phyloP scores from a whole-genome alignment of 2,888 invertebrate genomes.

The Conistra vaccinii region DNA sequence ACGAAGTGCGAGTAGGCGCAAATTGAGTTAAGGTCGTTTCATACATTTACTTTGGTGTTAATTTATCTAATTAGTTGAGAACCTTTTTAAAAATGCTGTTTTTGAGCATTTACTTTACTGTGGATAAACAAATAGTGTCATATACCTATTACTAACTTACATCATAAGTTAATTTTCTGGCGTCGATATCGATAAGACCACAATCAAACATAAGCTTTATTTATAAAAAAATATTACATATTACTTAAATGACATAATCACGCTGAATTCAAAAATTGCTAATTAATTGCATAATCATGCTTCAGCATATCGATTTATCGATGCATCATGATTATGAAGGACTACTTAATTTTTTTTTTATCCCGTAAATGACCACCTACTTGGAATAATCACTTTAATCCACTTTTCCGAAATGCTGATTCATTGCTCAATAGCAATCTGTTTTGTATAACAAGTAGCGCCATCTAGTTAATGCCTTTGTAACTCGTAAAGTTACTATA shows the following conservation, averaged over 20 bases:
- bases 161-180: neutral
- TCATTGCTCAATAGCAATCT: neutral
- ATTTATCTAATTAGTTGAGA: constrained; percentile 10
- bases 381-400: neutral
- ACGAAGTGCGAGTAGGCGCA: constrained; percentile 24
- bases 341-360: too few relatives aligned
- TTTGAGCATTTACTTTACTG: neutral
- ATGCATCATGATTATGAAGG: neutral
- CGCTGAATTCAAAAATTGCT: neutral
- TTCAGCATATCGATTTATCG: neutral
- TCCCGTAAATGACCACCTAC: too few relatives aligned
- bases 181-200: constrained; percentile 3
- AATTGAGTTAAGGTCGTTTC: constrained; percentile 50
- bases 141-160: neutral
- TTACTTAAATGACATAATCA: neutral
- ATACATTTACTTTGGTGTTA: constrained; percentile 20
- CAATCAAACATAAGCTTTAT: neutral
- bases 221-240: neutral
- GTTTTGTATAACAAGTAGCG: neutral
- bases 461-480: neutral
- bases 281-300: neutral
- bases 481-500: neutral
- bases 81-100: neutral
- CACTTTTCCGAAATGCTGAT: neutral
- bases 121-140: neutral